Evolutionary conservation across 1,140 invertebrate species (phyloP).

Genomic region (Pseudomyrmex cubaensis): DNA sequence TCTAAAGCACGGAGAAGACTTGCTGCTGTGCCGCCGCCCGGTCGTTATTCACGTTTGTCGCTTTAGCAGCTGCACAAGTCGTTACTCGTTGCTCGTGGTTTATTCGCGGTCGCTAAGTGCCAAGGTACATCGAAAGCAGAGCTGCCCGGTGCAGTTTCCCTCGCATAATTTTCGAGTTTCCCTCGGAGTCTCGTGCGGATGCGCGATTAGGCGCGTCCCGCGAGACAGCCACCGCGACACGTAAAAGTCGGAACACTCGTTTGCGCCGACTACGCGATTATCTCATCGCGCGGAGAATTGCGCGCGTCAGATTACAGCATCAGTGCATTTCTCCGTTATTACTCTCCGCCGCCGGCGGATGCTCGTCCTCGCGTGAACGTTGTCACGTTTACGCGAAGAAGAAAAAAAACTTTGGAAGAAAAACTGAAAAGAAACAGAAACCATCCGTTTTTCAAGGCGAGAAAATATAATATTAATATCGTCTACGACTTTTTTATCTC

Average conservation of each 20-base stretch:
- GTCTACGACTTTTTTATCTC: not conserved
- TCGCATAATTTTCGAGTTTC: slow-evolving; percentile 63
- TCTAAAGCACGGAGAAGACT: slow-evolving; percentile 17
- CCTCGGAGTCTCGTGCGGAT: slow-evolving; percentile 28
- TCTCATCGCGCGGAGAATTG: slow-evolving; percentile 27
- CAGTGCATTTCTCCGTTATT: slow-evolving; percentile 23
- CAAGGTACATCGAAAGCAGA: slow-evolving; percentile 68
- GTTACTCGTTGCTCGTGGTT: slow-evolving; percentile 68
- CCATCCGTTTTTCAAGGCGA: too few relatives aligned
- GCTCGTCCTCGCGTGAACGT: not conserved
- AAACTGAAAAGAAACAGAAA: not conserved
- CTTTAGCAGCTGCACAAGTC: slow-evolving; percentile 64
- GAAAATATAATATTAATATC: not conserved
- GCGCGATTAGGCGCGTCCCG: slow-evolving; percentile 27
- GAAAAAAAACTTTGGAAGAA: not conserved
- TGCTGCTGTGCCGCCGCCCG: not conserved
- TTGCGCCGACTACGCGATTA: slow-evolving; percentile 29
- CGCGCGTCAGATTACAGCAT: slow-evolving; percentile 23
- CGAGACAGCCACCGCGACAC: slow-evolving; percentile 3
- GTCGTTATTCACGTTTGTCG: slow-evolving; percentile 67
- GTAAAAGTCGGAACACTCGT: slow-evolving; percentile 44
- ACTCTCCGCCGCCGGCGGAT: not conserved
- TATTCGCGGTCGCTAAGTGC: slow-evolving; percentile 68
- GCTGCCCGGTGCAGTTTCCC: slow-evolving; percentile 45
- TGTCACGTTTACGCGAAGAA: not conserved